A percentile compares a stretch with the other conserved stretches of the same genome.
phyloP scores from a whole-genome alignment of 2,888 invertebrate genomes.

The Lutraria lutraria region DNA sequence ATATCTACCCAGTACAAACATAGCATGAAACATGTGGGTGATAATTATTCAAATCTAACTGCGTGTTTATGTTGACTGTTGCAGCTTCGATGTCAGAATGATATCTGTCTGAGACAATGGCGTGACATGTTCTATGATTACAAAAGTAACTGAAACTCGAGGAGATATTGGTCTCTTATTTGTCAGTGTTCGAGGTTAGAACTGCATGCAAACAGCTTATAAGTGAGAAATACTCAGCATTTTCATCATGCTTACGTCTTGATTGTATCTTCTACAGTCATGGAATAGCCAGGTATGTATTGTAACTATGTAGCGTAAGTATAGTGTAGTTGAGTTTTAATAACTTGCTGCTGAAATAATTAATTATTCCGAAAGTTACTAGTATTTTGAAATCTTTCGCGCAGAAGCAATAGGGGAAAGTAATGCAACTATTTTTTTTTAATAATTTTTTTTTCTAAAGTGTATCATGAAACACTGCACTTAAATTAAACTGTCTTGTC shows the following conservation, averaged over 20 bases:
- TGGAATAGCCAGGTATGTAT: not conserved
- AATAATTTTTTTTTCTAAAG: no score
- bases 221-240: constrained; percentile 4
- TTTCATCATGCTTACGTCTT: not conserved
- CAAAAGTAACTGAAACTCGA: not conserved
- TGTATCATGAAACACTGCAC: no score
- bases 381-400: no score
- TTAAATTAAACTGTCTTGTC: no score
- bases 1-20: no score
- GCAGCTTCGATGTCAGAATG: not conserved
- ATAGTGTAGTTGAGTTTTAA: not conserved
- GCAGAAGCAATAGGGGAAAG: no score
- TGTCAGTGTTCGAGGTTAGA: not conserved
- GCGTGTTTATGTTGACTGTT: not conserved
- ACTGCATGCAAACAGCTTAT: not conserved
- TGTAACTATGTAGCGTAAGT: not conserved
- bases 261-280: not conserved
- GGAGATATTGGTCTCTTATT: not conserved
- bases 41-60: not conserved
- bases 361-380: no score
- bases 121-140: not conserved
- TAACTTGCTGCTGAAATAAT: no score
- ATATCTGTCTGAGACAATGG: not conserved
- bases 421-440: no score
- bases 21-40: no score